Conservation (phyloP, 92 coral and sea anemone genomes). For the Bergia sp. region DNA sequence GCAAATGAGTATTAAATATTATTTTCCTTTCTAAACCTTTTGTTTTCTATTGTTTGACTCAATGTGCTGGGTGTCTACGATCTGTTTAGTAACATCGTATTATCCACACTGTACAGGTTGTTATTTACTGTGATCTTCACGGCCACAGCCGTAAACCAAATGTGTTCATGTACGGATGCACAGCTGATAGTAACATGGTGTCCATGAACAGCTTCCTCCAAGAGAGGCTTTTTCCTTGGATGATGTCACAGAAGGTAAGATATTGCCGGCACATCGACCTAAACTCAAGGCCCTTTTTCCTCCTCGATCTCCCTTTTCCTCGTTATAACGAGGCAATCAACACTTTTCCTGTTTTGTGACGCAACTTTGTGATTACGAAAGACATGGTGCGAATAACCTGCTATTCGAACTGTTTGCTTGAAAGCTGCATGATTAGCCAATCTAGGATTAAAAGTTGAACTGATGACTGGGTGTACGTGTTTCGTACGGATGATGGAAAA, state of each 20-base stretch:
- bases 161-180: slow-evolving; percentile 99
- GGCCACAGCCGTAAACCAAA: slow-evolving; percentile 99
- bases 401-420: too few species aligned
- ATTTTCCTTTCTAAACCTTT: background rate
- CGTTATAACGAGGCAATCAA: background rate
- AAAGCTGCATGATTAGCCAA: too few species aligned
- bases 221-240: slow-evolving; percentile 97
- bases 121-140: slow-evolving; percentile 97
- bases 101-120: slow-evolving; percentile 59
- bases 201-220: slow-evolving; percentile 84
- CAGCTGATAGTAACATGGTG: slow-evolving; percentile 80
- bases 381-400: too few species aligned
- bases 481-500: too few species aligned
- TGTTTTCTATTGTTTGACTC: background rate
- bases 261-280: background rate
- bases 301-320: background rate
- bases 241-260: slow-evolving; percentile 95
- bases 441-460: too few species aligned
- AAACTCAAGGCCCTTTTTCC: background rate
- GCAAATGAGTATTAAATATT: too few species aligned
- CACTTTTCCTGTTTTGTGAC: background rate
- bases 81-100: background rate
- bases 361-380: background rate
- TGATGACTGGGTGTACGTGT: too few species aligned
- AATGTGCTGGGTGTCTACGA: background rate